A percentile compares a stretch with the other conserved stretches of the same genome.
Conservation (phyloP, 2,888 invertebrate species). For the Cancer borealis region DNA sequence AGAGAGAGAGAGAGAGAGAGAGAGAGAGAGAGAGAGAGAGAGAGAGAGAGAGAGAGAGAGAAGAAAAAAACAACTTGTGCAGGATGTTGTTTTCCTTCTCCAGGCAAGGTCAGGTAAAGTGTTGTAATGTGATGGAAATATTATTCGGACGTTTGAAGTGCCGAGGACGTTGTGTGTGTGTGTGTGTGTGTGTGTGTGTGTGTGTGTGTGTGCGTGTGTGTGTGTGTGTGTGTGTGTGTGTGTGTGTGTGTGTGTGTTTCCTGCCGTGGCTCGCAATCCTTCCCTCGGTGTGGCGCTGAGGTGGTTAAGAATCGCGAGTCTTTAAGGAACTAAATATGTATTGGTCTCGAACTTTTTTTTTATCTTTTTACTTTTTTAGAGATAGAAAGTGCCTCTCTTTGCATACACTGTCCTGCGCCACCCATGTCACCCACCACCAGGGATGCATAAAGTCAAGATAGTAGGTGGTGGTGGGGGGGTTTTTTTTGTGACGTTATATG, state of each 20-base stretch:
- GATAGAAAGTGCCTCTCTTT: constrained; percentile 20
- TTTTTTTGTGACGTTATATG: background rate
- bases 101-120: background rate
- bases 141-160: background rate
- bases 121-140: background rate
- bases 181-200: constrained; percentile 11
- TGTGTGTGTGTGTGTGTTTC: too few relatives aligned
- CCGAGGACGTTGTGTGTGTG: background rate
- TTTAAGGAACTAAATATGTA: background rate
- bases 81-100: background rate
- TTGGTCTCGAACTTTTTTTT: background rate
- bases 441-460: background rate
- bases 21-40: constrained; percentile 20
- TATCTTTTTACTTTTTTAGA: background rate
- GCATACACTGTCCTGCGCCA: constrained; percentile 1
- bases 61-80: background rate
- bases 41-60: constrained; percentile 20
- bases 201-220: background rate
- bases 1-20: constrained; percentile 20
- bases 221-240: background rate
- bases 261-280: too few relatives aligned
- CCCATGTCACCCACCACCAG: background rate
- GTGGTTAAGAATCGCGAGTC: background rate
- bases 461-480: too few relatives aligned
- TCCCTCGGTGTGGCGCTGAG: background rate